phyloP scores from a whole-genome alignment of 2,888 invertebrate species.

The Acrobasis repandana region DNA sequence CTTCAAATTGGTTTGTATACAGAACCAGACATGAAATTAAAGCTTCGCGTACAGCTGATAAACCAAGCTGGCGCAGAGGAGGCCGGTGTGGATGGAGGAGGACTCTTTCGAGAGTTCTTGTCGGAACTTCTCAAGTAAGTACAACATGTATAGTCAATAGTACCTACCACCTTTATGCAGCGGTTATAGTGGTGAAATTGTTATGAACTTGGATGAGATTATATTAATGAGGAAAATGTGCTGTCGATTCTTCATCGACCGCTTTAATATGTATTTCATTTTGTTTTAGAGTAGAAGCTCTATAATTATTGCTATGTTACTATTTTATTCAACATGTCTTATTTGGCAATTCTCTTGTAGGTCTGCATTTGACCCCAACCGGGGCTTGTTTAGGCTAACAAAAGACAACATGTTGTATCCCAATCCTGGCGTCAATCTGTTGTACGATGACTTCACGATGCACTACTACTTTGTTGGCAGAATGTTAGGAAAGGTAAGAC shows the following conservation, averaged over 20 bases:
- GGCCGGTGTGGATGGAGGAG: constrained; percentile 98
- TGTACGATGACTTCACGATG: constrained; percentile 92
- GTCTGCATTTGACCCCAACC: constrained; percentile 97
- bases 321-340: too few species aligned
- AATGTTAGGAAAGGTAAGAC: constrained; percentile 92
- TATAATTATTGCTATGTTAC: too few species aligned
- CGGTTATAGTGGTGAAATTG: too few species aligned
- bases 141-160: background rate
- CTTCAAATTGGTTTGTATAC: background rate
- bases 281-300: too few species aligned
- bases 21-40: constrained; percentile 94
- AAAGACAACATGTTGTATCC: constrained; percentile 97
- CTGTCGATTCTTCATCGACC: too few species aligned
- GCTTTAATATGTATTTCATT: too few species aligned
- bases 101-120: constrained; percentile 97
- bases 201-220: too few species aligned
- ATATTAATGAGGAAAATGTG: too few species aligned
- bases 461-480: constrained; percentile 98
- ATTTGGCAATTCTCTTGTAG: constrained; percentile 38
- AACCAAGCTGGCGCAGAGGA: constrained; percentile 96
- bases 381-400: constrained; percentile 95
- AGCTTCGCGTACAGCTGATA: constrained; percentile 94
- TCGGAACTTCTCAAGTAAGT: constrained; percentile 92
- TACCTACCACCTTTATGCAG: background rate
- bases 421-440: constrained; percentile 94